phyloP scores from a whole-genome alignment of 2,888 invertebrate genomes.

The Pyrgus malvae region DNA sequence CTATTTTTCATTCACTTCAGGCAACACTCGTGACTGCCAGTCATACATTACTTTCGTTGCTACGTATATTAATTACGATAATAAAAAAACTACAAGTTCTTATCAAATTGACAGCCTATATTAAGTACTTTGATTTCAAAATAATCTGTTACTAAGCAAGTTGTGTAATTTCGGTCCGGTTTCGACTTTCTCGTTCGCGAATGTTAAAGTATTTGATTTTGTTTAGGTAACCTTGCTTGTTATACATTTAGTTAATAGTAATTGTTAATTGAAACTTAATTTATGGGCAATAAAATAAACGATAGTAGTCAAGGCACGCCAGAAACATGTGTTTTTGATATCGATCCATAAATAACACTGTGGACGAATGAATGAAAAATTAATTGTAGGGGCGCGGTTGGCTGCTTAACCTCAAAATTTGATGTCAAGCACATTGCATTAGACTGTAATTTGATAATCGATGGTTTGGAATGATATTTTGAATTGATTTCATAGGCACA shows the following conservation, averaged over 20 bases:
- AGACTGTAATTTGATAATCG: no score
- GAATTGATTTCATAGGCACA: no score
- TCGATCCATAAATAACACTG: no score
- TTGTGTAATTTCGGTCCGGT: constrained; percentile 1
- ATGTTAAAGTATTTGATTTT: not conserved
- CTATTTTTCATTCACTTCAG: not conserved
- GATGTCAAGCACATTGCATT: no score
- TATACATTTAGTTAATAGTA: not conserved
- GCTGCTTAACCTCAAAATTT: no score
- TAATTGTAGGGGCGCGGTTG: no score
- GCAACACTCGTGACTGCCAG: not conserved
- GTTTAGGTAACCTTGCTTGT: constrained; percentile 14
- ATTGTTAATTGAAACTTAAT: not conserved
- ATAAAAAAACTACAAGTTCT: not conserved
- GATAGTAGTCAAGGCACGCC: no score
- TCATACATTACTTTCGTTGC: not conserved
- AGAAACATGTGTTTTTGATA: not conserved
- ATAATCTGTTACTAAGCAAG: constrained; percentile 1
- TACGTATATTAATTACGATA: constrained; percentile 7
- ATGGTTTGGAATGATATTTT: no score
- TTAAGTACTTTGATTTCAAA: constrained; percentile 17
- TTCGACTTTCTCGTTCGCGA: constrained; percentile 9
- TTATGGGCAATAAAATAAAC: not conserved
- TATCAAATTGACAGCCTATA: constrained; percentile 11
- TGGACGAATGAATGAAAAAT: no score